Evolutionary conservation across 2,113 vertebrate species (phyloP), one percentile per base, ranked within the genome.

Genomic region (Mugil cephalus): DNA sequence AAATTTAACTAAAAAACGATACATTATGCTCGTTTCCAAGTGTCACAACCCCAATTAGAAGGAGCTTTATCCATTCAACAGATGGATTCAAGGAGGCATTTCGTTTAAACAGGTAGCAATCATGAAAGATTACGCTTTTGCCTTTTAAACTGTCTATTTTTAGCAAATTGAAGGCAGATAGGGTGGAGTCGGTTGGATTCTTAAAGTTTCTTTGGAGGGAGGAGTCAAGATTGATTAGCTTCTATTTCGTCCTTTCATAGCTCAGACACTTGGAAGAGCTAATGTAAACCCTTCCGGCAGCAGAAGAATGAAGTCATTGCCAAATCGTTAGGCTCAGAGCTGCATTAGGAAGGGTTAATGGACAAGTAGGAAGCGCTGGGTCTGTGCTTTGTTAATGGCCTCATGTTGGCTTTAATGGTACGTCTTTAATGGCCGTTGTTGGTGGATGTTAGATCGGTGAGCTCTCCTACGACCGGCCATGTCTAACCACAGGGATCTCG

Each of bases 381-480:
- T 74, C 58, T 47, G 24, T 54, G 74, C 90, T 82, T 91, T 87
- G 84, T 92, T 92, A 93, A 94, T 93, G 91, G 89, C 73, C 79
- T 86, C 79, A 85, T 77, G 82, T 80, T 86, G 79, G 85, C 64
- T 91, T 89, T 93, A 93, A 93, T 92, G 90, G 93, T 80, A 51
- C 6, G n/a, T 78, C 78, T 51, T 82, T 88, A 92, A 88, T 84
- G 75, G 79, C 54, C 83, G 74, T 61, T 74, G 70, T 68, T 73
- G 38, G 55, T 77, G 75, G 79, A 82, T 80, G 59, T 80, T 87
- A 69, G 34, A 59, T 74, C 75, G 30, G 59, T 14, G 69, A 77
- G 81, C 67, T 83, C 64, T 74, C 60, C 65, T 48, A 53, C 84
- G 87, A 77, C 86, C 38, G 17, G 46, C 63, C 59, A 62, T 52